Evolutionary conservation across 35 echinoderm and acorn worm genomes (phyloP).

Genomic region (Ptychodera flava): DNA sequence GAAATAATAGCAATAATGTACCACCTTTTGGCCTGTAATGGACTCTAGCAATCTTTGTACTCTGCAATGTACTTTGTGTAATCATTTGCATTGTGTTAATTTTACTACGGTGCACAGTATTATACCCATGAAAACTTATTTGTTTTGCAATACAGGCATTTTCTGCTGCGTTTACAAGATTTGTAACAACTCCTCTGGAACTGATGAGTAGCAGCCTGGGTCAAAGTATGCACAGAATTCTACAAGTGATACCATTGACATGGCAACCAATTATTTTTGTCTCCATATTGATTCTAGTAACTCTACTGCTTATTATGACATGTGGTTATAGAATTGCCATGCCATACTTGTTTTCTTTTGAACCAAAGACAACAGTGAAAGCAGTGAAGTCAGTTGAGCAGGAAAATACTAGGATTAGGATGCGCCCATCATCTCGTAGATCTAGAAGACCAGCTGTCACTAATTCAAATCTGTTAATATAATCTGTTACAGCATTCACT

Average conservation of each 20-base stretch:
- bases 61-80: too few relatives aligned
- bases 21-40: too few relatives aligned
- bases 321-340: not conserved
- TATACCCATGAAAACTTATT: too few relatives aligned
- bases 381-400: not conserved
- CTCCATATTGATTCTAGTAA: not conserved
- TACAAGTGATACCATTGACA: not conserved
- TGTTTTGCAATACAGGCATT: too few relatives aligned
- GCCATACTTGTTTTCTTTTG: not conserved
- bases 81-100: too few relatives aligned
- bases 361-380: not conserved
- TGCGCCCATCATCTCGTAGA: not conserved
- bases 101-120: too few relatives aligned
- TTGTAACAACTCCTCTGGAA: not conserved
- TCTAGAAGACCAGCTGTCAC: not conserved
- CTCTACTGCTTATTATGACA: not conserved
- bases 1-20: too few relatives aligned
- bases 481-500: too few relatives aligned
- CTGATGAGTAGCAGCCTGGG: not conserved
- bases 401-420: too few relatives aligned
- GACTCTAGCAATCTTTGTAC: too few relatives aligned
- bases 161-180: not conserved
- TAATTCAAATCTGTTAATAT: too few relatives aligned
- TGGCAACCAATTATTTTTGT: not conserved
- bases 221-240: not conserved